Evolutionary conservation across 2,888 invertebrate genomes (phyloP).

Genomic region (Agrochola macilenta): DNA sequence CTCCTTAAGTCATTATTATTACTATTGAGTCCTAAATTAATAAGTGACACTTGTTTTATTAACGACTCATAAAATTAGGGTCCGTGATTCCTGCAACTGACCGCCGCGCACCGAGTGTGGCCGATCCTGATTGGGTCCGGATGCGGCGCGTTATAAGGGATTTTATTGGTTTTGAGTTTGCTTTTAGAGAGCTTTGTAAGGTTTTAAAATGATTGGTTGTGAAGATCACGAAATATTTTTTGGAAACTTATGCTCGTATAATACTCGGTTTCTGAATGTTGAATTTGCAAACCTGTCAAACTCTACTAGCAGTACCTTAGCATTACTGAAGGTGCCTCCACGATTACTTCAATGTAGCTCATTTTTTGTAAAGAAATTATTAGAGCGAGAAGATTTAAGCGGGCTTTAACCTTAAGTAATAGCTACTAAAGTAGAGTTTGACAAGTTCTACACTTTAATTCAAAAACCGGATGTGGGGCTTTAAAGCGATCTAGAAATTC

Average conservation of each 20-base stretch:
- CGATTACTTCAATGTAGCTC: no score
- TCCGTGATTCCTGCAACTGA: conserved; percentile 28
- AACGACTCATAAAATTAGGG: conserved; percentile 40
- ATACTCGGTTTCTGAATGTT: not conserved
- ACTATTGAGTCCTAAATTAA: conserved; percentile 49
- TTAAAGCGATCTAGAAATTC: not conserved
- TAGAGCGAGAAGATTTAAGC: no score
- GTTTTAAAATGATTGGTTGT: not conserved
- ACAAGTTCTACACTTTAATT: no score
- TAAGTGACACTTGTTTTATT: conserved; percentile 53
- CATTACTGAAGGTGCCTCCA: no score
- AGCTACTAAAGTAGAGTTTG: no score
- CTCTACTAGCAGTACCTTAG: not conserved
- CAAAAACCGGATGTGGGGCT: not conserved
- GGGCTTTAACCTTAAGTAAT: no score
- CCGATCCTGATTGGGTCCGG: conserved; percentile 28
- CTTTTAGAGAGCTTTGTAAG: not conserved
- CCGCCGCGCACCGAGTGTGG: conserved; percentile 6
- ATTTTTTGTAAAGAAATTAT: not conserved
- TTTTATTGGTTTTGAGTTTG: conserved; percentile 11
- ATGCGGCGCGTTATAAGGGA: not conserved
- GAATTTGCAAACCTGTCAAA: not conserved
- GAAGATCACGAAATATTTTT: not conserved
- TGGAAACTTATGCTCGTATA: not conserved
- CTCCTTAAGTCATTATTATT: conserved; percentile 24